Evolutionary conservation across 2,888 invertebrate genomes (phyloP), one percentile per base, ranked within the genome.

Genomic region (Sympetrum striolatum): DNA sequence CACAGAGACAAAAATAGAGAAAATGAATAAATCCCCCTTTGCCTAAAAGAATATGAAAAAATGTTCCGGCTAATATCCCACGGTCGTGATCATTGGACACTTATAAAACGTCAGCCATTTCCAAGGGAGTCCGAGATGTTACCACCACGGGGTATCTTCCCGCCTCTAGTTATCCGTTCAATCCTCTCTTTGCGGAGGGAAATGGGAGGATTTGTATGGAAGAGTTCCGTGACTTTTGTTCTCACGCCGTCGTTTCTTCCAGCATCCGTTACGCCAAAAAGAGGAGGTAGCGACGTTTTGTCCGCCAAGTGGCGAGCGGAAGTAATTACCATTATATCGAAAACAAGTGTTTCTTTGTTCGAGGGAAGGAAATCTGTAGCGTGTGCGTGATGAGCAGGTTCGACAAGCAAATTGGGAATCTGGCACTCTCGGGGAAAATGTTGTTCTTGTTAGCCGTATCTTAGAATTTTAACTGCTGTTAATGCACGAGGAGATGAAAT

Each of bases 241-340:
- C 86, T 64, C 86, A 86, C 86, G 86, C 80, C 86, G 64, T 86
- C 86, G 37, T 86, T 86, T 64, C 53, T 37, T 86, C 64, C 22
- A 22, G 37, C 86, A 86, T 86, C 86, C 86, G 86, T 60, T 64
- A 86, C 86, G 60, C 86, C 58, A 64, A 60, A 60, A 60, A 22
- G 8, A 64, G 86, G 37, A 73, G 73, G 73, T 73, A 73, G 73
- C 73, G 73, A 86, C 37, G 37, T 37, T 86, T 48, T 60, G 60
- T 86, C 15, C 60, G 60, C 35, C 60, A 10, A 60, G 60, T 37
- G 58, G 2, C 86, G 39, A 64, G 86, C 60, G 86, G 86, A 86
- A 86, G 60, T 48, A 86, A 86, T 86, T 86, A 86, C 58, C 86
- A 60, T 86, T 86, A 18, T 86, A 60, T 60, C 60, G 64, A 37